Percentiles rank a stretch among this genome's conserved stretches.
Conservation (phyloP, 2,797 vertebrate species). For the Meriones psammophilus region DNA sequence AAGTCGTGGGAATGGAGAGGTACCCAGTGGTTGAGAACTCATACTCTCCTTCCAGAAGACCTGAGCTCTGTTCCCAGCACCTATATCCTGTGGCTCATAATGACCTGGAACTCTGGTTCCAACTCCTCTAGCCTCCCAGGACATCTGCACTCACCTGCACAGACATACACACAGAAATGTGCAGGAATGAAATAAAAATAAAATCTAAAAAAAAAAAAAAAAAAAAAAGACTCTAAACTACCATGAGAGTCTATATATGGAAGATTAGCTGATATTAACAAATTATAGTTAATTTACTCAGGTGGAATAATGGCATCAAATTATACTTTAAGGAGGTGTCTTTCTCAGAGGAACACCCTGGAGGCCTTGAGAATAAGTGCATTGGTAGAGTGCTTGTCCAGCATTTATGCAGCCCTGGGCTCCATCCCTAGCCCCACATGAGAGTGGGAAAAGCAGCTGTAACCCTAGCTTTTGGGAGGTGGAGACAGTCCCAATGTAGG, state of each 20-base stretch:
- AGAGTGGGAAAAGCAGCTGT: not conserved
- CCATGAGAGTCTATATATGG: conserved; percentile 18
- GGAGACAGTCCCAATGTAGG: not conserved
- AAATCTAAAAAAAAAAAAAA: not conserved
- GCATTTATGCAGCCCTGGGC: not conserved
- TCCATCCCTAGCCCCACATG: not conserved
- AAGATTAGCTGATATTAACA: not conserved
- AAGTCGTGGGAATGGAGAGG: not conserved
- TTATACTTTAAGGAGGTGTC: not conserved
- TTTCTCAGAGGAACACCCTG: not conserved
- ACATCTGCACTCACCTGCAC: not conserved
- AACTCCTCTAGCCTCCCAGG: not conserved
- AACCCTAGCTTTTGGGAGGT: not conserved
- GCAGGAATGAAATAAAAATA: not conserved
- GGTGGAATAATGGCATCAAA: not conserved
- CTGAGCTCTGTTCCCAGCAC: not conserved
- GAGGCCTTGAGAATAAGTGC: not conserved
- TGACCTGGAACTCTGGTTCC: not conserved
- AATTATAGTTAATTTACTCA: conserved; percentile 41
- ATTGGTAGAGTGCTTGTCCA: not conserved
- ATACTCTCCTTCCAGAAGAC: not conserved
- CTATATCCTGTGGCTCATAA: not conserved
- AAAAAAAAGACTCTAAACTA: not conserved
- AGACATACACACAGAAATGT: not conserved
- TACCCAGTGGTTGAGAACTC: not conserved